Evolutionary conservation across 2,797 vertebrate genomes (phyloP).

Genomic region (Cryptoblepharus egeriae): DNA sequence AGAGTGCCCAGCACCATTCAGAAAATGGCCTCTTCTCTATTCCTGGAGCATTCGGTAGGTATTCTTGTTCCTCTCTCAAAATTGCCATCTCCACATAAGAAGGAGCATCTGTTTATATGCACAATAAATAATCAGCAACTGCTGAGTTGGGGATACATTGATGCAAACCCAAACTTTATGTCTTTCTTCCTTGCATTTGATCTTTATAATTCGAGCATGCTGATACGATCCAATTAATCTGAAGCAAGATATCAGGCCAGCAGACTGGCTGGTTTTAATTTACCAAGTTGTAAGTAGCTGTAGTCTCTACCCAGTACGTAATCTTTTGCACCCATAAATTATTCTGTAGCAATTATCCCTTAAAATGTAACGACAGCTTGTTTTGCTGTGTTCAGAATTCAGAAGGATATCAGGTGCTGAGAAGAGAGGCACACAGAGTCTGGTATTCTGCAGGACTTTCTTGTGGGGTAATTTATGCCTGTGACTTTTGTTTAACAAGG

Average conservation of each 20-base stretch:
- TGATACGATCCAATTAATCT: conserved; percentile 73
- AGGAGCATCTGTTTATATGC: conserved; percentile 56
- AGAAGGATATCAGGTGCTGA: conserved; percentile 48
- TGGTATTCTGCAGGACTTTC: background rate
- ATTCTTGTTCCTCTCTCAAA: background rate
- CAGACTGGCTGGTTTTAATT: conserved; percentile 72
- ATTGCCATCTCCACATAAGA: conserved; percentile 48
- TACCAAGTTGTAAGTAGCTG: conserved; percentile 64
- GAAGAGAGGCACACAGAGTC: conserved; percentile 30
- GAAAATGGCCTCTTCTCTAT: conserved; percentile 26
- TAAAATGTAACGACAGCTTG: conserved; percentile 68
- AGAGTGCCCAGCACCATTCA: conserved; percentile 34
- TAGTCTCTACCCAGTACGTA: conserved; percentile 58
- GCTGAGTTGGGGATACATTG: conserved; percentile 57
- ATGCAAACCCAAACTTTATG: conserved; percentile 65
- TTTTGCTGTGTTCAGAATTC: conserved; percentile 67
- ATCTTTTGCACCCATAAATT: conserved; percentile 72
- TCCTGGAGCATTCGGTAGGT: conserved; percentile 4
- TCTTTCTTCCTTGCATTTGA: conserved; percentile 67
- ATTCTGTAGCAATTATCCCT: conserved; percentile 74
- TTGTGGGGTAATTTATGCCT: conserved; percentile 5
- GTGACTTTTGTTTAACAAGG: conserved; percentile 46
- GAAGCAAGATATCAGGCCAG: conserved; percentile 50
- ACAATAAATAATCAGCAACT: conserved; percentile 67
- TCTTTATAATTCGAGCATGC: conserved; percentile 66